Percentiles rank a stretch among this genome's conserved stretches.
Evolutionary conservation across 2,797 vertebrate genomes (phyloP).

Genomic region (Poeciliopsis presidionis): DNA sequence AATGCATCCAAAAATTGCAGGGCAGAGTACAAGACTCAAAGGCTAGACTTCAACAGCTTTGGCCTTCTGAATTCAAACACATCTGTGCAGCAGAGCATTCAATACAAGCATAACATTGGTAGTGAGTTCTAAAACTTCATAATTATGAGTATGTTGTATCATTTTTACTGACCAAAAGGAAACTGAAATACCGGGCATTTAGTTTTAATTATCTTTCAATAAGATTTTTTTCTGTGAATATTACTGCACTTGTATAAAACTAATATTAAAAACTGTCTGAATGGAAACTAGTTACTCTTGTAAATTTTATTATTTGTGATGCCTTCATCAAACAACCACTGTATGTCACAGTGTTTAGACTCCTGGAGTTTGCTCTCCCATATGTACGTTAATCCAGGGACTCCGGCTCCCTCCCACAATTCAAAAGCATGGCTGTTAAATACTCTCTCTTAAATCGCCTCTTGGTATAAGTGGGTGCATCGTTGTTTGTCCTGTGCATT

Average conservation of each 20-base stretch:
- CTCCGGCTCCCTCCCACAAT: no score
- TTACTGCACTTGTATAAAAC: not conserved
- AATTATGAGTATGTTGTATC: not conserved
- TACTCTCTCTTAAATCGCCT: no score
- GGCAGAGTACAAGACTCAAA: not conserved
- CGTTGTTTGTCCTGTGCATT: no score
- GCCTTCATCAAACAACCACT: not conserved
- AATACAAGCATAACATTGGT: not conserved
- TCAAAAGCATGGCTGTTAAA: no score
- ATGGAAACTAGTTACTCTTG: not conserved
- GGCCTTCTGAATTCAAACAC: not conserved
- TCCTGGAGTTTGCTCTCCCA: not conserved
- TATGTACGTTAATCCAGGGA: no score
- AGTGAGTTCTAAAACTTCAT: not conserved
- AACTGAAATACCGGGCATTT: not conserved
- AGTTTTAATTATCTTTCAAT: no score
- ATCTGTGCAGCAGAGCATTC: not conserved
- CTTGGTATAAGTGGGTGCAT: no score
- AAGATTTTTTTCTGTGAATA: not conserved
- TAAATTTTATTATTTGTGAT: not conserved
- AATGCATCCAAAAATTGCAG: not conserved
- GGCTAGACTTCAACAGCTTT: not conserved
- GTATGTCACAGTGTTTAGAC: not conserved
- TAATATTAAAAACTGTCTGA: not conserved
- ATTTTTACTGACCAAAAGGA: not conserved